Base-by-base conservation (phyloP, 2,888 invertebrate species). In the Alloscopus bannaensis region DNA sequence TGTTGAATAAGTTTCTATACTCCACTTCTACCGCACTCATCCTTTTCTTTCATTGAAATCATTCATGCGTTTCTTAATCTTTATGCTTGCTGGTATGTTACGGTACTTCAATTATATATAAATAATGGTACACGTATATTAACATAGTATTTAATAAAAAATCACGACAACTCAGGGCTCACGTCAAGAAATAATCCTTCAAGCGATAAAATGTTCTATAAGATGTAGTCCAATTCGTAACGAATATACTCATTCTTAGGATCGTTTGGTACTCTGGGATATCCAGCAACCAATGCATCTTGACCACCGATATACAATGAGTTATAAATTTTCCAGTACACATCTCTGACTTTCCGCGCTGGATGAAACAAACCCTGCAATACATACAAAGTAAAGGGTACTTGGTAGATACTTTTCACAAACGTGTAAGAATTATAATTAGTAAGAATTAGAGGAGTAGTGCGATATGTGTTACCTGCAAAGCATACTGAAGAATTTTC, bases 241-340 rank as follows among this genome's bases (percentile, higher is more conserved):
- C 98, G 92, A 86, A 94, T 91, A 88, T 94, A 98, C 87, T 95
- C 94, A 90, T 97, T 98, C 89, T 95, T 96, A 73, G 96, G 95
- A 89, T 98, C 98, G 88, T 99, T 97, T 84, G 93, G 93, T 88
- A 99, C 95, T 85, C 98, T 90, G n/a, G 99, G 99, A 89, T 98
- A 99, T 18, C 98, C 97, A 57, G 97, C 96, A 29, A 99, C 97
- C 68, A 99, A 90, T 0, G 99, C 95, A 89, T 99, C 99, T 89
- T 99, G 99, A 6, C 97, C 98, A 28, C 99, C 99, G 86, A 99
- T 99, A 88, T 99, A 99, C 69, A 99, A 91, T 0, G 98, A 98
- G 90, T 99, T 99, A 90, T 99, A 99, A 86, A 98, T 98, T 90
- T 99, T 99, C 99, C 99, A 99, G 88, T 99, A 99, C 0, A 99